phyloP scores from a whole-genome alignment of 2,888 invertebrate genomes.

The Drosophila quasianomalipes region DNA sequence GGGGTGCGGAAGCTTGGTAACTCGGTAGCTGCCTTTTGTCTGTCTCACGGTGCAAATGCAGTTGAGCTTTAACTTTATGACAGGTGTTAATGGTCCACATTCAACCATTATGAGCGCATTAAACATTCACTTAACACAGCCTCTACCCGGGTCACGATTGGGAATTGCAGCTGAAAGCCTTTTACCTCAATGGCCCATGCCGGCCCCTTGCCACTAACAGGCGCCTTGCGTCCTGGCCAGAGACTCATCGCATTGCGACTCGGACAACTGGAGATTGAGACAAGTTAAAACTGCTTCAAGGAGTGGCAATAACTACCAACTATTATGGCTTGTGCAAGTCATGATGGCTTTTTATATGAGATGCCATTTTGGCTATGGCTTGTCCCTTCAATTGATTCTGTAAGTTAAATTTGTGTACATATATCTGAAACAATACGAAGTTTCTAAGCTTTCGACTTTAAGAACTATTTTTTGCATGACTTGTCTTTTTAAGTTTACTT shows the following conservation, averaged over 20 bases:
- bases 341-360: neutral
- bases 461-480: neutral
- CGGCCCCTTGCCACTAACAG: constrained; percentile 3
- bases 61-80: constrained; percentile 70
- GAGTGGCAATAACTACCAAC: neutral
- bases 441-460: neutral
- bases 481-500: neutral
- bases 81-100: constrained; percentile 68
- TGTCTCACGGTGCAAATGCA: constrained; percentile 51
- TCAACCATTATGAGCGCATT: constrained; percentile 61
- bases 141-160: constrained; percentile 30
- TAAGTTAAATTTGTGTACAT: neutral
- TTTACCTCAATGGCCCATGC: constrained; percentile 34
- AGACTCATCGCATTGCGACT: neutral
- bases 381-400: neutral
- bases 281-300: constrained; percentile 1
- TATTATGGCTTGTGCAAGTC: constrained; percentile 3
- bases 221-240: neutral
- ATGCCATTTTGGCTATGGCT: neutral
- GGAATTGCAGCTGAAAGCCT: constrained; percentile 48
- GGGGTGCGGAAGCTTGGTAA: constrained; percentile 1
- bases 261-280: neutral
- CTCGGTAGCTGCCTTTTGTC: constrained; percentile 15
- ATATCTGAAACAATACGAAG: neutral
- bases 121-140: constrained; percentile 61